A percentile compares a stretch with the other conserved stretches of the same genome.
phyloP scores from a whole-genome alignment of 2,113 vertebrate genomes.

The Carassius auratus region DNA sequence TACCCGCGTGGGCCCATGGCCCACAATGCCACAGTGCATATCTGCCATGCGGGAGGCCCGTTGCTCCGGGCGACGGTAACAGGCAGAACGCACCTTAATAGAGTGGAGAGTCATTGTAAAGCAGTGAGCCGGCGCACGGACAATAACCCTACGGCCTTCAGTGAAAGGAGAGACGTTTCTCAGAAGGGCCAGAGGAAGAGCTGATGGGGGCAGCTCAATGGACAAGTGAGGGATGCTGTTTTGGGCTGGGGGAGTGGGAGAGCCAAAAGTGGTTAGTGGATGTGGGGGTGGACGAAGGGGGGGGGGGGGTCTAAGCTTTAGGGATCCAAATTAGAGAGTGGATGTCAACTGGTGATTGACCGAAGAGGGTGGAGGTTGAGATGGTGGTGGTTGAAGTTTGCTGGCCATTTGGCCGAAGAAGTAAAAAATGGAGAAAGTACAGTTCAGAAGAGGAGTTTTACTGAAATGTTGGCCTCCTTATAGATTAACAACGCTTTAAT shows the following conservation, averaged over 20 bases:
- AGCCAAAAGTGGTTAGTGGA: conserved; percentile 67
- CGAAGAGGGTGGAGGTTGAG: conserved; percentile 56
- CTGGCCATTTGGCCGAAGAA: conserved; percentile 45
- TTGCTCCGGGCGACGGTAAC: conserved; percentile 98
- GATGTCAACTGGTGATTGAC: conserved; percentile 71
- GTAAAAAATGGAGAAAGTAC: conserved; percentile 21
- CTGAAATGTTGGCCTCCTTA: neutral
- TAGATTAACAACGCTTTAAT: neutral
- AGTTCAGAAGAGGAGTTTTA: neutral
- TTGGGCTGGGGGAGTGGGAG: conserved; percentile 64
- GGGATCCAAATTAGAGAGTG: conserved; percentile 64
- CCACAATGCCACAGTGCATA: conserved; percentile 90
- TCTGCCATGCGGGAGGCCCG: conserved; percentile 95
- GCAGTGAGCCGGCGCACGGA: conserved; percentile 89
- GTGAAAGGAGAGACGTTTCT: conserved; percentile 80
- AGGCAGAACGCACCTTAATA: conserved; percentile 99
- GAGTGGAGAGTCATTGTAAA: conserved; percentile 99
- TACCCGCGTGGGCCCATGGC: conserved; percentile 84
- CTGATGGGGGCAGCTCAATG: conserved; percentile 79
- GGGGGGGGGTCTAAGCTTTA: conserved; percentile 1
- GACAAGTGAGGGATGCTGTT: conserved; percentile 64
- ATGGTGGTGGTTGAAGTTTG: conserved; percentile 52
- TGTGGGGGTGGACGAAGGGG: conserved; percentile 46
- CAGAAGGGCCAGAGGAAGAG: conserved; percentile 81
- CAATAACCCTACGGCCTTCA: conserved; percentile 86